These are phyloP conservation scores for Helicoverpa assulta DNA, from an alignment of 2,888 invertebrate genomes.

Conservation along the genomic window DNA sequence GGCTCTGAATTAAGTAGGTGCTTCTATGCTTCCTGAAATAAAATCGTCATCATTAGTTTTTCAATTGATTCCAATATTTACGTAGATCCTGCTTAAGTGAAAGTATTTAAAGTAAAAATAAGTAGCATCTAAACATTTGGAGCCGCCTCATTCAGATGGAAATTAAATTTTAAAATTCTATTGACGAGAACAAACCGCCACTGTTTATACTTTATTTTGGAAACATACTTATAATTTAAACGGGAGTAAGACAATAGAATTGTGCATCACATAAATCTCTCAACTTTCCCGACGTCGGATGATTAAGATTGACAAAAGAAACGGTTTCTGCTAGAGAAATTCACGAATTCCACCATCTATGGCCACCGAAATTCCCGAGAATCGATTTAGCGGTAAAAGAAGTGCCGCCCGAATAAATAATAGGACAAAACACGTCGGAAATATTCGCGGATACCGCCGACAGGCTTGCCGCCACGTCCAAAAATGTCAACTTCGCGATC, in stretches of 20 bases:
- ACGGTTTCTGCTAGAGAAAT: constrained; percentile 71
- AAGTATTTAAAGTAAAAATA: constrained; percentile 2
- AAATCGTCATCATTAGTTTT: constrained; percentile 19
- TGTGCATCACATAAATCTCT: constrained; percentile 75
- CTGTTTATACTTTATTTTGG: constrained; percentile 52
- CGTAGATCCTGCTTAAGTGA: background rate
- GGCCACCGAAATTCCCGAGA: constrained; percentile 73
- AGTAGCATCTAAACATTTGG: constrained; percentile 22
- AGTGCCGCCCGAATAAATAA: constrained; percentile 80
- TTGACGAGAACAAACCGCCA: constrained; percentile 49
- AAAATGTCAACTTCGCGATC: constrained; percentile 77
- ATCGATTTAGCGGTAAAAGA: constrained; percentile 76
- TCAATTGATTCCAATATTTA: background rate
- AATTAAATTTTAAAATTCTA: constrained; percentile 49
- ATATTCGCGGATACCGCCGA: constrained; percentile 75
- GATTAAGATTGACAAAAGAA: constrained; percentile 81
- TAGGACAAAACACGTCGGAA: constrained; percentile 82
- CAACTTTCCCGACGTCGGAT: constrained; percentile 72
- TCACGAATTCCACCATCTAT: constrained; percentile 68
- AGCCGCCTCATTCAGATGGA: constrained; percentile 32
- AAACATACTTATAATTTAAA: constrained; percentile 53
- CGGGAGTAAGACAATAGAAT: constrained; percentile 62
- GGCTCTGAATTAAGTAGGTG: too few relatives aligned
- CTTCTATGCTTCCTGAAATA: too few relatives aligned
- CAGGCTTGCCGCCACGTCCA: constrained; percentile 77